Evolutionary conservation across 2,113 vertebrate species (phyloP).

Genomic region (Carlito syrichta): DNA sequence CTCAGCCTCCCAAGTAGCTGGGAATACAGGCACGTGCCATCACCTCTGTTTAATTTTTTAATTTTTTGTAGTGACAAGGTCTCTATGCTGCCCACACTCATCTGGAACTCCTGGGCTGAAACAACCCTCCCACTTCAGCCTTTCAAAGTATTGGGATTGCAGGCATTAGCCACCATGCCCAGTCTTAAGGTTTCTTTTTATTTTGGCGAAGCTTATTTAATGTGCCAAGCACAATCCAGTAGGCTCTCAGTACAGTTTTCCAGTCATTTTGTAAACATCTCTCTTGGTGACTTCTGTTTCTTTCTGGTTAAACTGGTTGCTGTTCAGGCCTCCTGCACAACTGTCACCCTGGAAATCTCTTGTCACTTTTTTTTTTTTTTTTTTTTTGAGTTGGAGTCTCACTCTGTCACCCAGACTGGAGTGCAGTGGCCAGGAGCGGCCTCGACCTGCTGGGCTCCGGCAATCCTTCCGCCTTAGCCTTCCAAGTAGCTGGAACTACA

Average conservation of each 20-base stretch:
- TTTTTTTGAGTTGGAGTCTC: too few species aligned
- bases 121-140: too few species aligned
- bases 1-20: background rate
- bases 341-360: background rate
- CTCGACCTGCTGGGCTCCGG: too few species aligned
- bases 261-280: background rate
- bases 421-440: too few species aligned
- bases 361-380: background rate
- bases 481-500: too few species aligned
- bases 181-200: background rate
- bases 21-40: background rate
- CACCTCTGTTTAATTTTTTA: background rate
- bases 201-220: background rate
- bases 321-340: background rate
- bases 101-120: too few species aligned
- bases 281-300: background rate
- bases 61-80: too few species aligned
- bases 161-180: too few species aligned
- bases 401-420: too few species aligned
- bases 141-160: too few species aligned
- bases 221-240: background rate
- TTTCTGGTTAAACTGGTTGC: background rate
- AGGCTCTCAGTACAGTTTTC: background rate
- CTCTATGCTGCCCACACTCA: too few species aligned
- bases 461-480: too few species aligned